Evolutionary conservation across 2,797 vertebrate species (phyloP).

Genomic region (Dicrostonyx torquatus): DNA sequence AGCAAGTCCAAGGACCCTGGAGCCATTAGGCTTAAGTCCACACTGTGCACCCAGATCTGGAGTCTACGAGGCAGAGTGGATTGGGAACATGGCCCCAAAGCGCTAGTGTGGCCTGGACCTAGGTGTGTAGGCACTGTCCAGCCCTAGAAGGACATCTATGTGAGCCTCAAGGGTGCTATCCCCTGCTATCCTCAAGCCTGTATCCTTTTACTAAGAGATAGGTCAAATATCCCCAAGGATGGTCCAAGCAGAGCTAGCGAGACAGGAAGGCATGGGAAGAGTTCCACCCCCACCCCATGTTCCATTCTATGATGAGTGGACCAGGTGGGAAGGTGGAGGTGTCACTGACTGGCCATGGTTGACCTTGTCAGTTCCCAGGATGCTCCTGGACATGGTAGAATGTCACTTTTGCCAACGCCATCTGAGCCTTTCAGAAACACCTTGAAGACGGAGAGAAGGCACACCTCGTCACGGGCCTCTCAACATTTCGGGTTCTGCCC

Average conservation of each 20-base stretch:
- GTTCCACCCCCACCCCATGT: fast-evolving
- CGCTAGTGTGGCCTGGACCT: too few relatives aligned
- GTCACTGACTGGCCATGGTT: not conserved
- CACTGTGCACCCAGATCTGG: fast-evolving
- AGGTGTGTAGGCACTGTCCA: not conserved
- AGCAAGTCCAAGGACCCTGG: not conserved
- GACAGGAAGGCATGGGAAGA: fast-evolving
- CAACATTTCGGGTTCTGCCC: not conserved
- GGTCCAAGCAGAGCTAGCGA: not conserved
- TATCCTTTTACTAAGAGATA: not conserved
- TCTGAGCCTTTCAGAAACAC: not conserved
- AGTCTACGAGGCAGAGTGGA: not conserved
- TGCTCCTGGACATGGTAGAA: not conserved
- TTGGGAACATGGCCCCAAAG: not conserved
- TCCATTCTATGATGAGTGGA: not conserved
- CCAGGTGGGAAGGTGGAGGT: not conserved
- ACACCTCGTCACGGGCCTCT: not conserved
- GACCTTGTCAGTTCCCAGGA: not conserved
- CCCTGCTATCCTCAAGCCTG: not conserved
- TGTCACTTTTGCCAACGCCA: fast-evolving
- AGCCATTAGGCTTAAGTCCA: fast-evolving
- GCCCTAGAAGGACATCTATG: not conserved
- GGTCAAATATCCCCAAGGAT: not conserved
- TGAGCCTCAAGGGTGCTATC: too few relatives aligned
- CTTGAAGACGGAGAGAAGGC: not conserved